Conservation (phyloP, 2,888 invertebrate species). For the Calephelis perditalis region DNA sequence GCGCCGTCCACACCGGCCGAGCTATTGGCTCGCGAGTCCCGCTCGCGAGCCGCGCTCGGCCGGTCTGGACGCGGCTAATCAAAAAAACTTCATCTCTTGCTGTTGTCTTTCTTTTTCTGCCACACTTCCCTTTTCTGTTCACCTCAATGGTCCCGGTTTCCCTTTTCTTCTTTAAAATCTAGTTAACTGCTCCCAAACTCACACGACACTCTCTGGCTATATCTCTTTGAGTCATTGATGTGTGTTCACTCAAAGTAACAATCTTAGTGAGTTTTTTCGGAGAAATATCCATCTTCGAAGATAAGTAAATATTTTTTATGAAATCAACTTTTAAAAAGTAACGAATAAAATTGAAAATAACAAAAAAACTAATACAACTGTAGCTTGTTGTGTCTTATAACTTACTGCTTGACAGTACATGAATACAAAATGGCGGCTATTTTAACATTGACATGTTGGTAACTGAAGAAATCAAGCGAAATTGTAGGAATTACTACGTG, state of each 20-base stretch:
- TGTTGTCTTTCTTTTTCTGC: neutral
- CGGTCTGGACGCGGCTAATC: no score
- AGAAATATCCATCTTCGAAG: neutral
- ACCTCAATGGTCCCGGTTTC: neutral
- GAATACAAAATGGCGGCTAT: no score
- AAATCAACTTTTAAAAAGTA: neutral
- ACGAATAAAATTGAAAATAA: neutral
- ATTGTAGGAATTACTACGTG: no score
- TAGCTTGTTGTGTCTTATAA: no score
- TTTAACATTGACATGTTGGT: no score
- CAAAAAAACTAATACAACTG: no score
- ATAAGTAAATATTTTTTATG: neutral
- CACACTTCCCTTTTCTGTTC: neutral
- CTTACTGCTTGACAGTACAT: no score
- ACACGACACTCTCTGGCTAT: neutral
- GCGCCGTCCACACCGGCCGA: slow-evolving; percentile 27
- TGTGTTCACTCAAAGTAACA: neutral
- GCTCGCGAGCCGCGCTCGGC: neutral
- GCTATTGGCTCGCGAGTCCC: slow-evolving; percentile 20
- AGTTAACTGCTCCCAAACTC: neutral
- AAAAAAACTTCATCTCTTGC: neutral
- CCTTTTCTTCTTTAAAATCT: neutral
- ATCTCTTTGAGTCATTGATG: neutral
- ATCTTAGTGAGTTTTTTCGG: neutral
- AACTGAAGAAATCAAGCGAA: no score